A percentile compares a stretch with the other conserved stretches of the same genome.
phyloP scores from a whole-genome alignment of 1,140 invertebrate species.

The Drepana arcuata region DNA sequence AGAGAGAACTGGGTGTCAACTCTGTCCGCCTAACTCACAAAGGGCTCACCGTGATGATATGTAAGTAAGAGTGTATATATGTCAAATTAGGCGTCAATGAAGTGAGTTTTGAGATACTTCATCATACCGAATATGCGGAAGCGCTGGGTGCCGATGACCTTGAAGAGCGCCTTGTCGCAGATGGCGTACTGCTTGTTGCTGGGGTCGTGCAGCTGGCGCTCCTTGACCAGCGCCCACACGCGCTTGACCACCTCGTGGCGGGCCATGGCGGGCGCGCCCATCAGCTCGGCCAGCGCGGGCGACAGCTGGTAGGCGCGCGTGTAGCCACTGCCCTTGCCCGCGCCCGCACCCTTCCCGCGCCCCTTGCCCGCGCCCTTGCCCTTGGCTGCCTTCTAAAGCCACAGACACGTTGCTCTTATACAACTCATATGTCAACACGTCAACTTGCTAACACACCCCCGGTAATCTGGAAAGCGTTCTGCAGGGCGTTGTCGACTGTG shows the following conservation, averaged over 20 bases:
- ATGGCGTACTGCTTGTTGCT: constrained; percentile 96
- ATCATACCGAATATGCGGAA: constrained; percentile 96
- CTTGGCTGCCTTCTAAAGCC: too few species aligned
- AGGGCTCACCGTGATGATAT: background rate
- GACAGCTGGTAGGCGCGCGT: constrained; percentile 88
- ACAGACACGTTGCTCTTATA: too few species aligned
- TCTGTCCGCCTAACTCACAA: too few species aligned
- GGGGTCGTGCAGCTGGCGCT: constrained; percentile 92
- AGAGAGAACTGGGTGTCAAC: too few species aligned
- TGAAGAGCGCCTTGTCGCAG: constrained; percentile 91
- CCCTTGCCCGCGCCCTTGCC: constrained; percentile 36
- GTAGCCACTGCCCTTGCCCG: constrained; percentile 82
- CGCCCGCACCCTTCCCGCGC: constrained; percentile 46
- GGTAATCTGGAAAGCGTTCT: too few species aligned
- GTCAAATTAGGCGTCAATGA: too few species aligned
- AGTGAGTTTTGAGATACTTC: constrained; percentile 94
- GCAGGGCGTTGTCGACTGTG: too few species aligned
- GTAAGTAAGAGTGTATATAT: too few species aligned
- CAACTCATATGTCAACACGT: too few species aligned
- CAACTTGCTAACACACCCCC: too few species aligned
- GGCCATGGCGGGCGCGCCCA: constrained; percentile 88
- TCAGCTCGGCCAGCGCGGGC: constrained; percentile 86
- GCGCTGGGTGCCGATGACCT: constrained; percentile 91
- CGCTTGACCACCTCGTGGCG: constrained; percentile 94
- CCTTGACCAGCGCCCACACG: constrained; percentile 94